These are phyloP conservation scores for Empis livida DNA, from an alignment of 2,888 invertebrate genomes.

Conservation along the genomic window DNA sequence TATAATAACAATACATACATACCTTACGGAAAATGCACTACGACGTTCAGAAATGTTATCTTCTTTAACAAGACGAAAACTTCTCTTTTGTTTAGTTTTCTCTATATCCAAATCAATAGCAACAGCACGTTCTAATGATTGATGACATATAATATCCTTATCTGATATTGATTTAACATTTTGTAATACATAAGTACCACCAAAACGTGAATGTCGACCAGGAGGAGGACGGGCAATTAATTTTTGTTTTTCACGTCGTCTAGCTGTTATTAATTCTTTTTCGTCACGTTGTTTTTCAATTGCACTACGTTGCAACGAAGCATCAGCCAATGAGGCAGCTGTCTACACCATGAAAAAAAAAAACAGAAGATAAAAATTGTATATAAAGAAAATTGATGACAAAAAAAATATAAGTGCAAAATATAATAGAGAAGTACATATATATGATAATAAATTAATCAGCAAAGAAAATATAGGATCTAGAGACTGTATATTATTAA, in stretches of 20 bases:
- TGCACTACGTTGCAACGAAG: slow-evolving; percentile 59
- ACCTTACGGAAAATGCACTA: slow-evolving; percentile 77
- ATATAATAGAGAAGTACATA: too few species aligned
- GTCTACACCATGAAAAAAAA: slow-evolving; percentile 31
- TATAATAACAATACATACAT: slow-evolving; percentile 11
- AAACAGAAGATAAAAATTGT: background rate
- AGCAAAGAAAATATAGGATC: too few species aligned
- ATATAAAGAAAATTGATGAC: background rate
- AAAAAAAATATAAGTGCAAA: background rate
- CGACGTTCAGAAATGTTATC: slow-evolving; percentile 52
- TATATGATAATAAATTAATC: too few species aligned
- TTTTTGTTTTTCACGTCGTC: slow-evolving; percentile 53
- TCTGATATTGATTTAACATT: slow-evolving; percentile 90
- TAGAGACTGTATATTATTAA: too few species aligned
- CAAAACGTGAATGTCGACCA: slow-evolving; percentile 75
- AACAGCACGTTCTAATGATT: slow-evolving; percentile 64
- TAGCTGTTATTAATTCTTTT: slow-evolving; percentile 58
- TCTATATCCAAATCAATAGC: slow-evolving; percentile 64
- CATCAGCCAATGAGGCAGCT: slow-evolving; percentile 59
- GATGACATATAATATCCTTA: slow-evolving; percentile 78
- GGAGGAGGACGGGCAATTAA: slow-evolving; percentile 25
- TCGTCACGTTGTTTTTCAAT: slow-evolving; percentile 79
- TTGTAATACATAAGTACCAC: slow-evolving; percentile 83
- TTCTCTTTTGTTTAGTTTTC: slow-evolving; percentile 67
- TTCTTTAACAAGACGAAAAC: slow-evolving; percentile 51